Base-by-base conservation (phyloP, 2,797 vertebrate species). In the Craterocephalus amniculus region DNA sequence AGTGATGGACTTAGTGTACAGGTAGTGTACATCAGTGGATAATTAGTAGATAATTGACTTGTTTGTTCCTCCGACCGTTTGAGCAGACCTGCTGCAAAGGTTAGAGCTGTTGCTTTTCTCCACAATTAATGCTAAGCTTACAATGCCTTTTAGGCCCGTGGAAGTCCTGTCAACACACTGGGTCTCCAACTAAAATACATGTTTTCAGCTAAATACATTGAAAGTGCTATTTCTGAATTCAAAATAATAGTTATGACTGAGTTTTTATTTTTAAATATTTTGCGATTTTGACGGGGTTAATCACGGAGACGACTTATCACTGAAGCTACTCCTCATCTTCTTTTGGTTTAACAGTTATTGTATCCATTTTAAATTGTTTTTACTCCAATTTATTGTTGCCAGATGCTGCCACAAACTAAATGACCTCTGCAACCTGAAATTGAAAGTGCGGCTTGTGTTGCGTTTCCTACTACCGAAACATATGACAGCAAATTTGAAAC, bases 71-170 rank as follows among this genome's bases (percentile, higher is more conserved):
- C 70, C 67, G 52, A 80, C 63, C 72, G 35, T 74, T 76, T 82
- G 27, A 71, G 68, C 81, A 31, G 72, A 54, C 66, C 55, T 69
- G 80, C 76, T 75, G 74, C 66, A 67, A 67, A 78, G 51, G 74
- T 71, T 87, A 75, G 58, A 80, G 70, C 82, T 83, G 89, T 84
- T 79, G 79, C 78, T 83, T 78, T 78, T 85, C 64, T 78, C 62
- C 71, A 77, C 75, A 70, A 74, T 82, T 64, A 75, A 62, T 69
- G 72, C 78, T 82, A 72, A 78, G 65, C 67, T 77, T 75, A 59
- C 74, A 83, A 86, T 80, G 69, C 32, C 72, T 72, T 80, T 86
- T 64, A 67, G 79, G 45, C 52, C 70, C 58, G 54, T 43, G 67
- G 70, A 74, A 40, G 20, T 72, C 62, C 22, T 77, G 76, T 82